A percentile compares a stretch with the other conserved stretches of the same genome.
These are phyloP conservation scores for Myoxocephalus aenaeus DNA, from an alignment of 2,797 vertebrate genomes.

Conservation along the genomic window DNA sequence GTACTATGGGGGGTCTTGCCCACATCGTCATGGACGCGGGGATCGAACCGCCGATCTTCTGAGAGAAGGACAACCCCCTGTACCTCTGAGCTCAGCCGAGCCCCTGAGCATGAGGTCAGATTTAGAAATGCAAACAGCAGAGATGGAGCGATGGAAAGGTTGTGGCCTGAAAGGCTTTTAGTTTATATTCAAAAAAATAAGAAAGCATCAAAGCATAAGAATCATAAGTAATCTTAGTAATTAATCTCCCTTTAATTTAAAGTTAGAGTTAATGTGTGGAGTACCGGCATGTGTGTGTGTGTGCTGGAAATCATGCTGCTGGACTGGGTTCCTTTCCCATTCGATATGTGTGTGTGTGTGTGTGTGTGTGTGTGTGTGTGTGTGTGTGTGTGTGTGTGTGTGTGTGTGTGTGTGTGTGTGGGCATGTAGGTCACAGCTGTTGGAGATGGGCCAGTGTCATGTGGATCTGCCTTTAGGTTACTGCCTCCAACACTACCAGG, in stretches of 20 bases:
- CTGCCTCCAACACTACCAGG: conserved; percentile 67
- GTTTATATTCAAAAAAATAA: background rate
- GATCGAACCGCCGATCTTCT: no score
- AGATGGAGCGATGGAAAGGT: background rate
- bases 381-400: conserved; percentile 15
- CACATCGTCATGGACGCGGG: no score
- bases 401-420: conserved; percentile 22
- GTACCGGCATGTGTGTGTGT: conserved; percentile 5
- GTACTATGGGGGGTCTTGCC: no score
- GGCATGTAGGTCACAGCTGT: conserved; percentile 73
- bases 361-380: no score
- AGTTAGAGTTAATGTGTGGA: no score
- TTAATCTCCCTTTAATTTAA: background rate
- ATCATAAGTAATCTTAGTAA: background rate
- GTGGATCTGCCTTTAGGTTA: conserved; percentile 74
- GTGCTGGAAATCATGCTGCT: conserved; percentile 13
- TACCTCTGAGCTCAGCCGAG: no score
- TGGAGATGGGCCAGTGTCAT: conserved; percentile 73
- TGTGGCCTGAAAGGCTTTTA: background rate
- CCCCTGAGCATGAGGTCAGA: no score
- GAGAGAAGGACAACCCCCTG: no score
- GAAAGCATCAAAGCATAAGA: no score
- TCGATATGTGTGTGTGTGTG: conserved; percentile 3
- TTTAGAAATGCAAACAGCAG: no score
- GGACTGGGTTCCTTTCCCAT: background rate